Evolutionary conservation across 2,797 vertebrate species (phyloP).

Genomic region (Sebastolobus alascanus): DNA sequence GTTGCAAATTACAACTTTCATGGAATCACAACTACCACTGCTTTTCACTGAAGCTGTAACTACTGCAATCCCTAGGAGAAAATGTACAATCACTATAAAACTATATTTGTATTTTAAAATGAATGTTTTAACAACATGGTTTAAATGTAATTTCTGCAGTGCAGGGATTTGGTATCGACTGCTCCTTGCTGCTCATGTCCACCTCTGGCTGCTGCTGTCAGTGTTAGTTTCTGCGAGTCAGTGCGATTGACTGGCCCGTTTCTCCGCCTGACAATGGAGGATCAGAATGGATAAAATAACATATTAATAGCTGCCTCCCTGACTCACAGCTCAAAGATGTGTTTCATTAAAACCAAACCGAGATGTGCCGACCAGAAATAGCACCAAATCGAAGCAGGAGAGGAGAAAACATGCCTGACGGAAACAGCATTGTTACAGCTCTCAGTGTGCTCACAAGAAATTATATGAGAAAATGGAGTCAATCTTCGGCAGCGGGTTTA

Average conservation of each 20-base stretch:
- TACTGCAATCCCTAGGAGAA: background rate
- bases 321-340: slow-evolving; percentile 63
- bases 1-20: slow-evolving; percentile 5
- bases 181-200: slow-evolving; percentile 22
- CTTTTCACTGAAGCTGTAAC: background rate
- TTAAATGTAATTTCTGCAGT: slow-evolving; percentile 11
- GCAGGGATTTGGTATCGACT: slow-evolving; percentile 12
- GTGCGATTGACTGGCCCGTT: slow-evolving; percentile 39
- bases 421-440: slow-evolving; percentile 27
- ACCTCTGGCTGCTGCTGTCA: slow-evolving; percentile 32
- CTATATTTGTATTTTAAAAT: slow-evolving; percentile 21
- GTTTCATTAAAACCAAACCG: slow-evolving; percentile 67
- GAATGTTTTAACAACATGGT: background rate
- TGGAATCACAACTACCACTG: background rate
- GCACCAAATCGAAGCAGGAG: slow-evolving; percentile 47
- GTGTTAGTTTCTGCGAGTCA: slow-evolving; percentile 29
- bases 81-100: background rate
- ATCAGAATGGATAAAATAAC: slow-evolving; percentile 60
- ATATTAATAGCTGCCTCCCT: slow-evolving; percentile 56
- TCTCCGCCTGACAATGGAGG: slow-evolving; percentile 52
- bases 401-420: slow-evolving; percentile 43
- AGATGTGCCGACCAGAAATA: slow-evolving; percentile 59
- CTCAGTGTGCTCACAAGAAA: slow-evolving; percentile 32
- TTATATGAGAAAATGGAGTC: slow-evolving; percentile 15
- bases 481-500: background rate